A percentile compares a stretch with the other conserved stretches of the same genome.
These are phyloP conservation scores for Xiphophorus hellerii DNA, from an alignment of 2,113 vertebrate genomes.

Conservation along the genomic window DNA sequence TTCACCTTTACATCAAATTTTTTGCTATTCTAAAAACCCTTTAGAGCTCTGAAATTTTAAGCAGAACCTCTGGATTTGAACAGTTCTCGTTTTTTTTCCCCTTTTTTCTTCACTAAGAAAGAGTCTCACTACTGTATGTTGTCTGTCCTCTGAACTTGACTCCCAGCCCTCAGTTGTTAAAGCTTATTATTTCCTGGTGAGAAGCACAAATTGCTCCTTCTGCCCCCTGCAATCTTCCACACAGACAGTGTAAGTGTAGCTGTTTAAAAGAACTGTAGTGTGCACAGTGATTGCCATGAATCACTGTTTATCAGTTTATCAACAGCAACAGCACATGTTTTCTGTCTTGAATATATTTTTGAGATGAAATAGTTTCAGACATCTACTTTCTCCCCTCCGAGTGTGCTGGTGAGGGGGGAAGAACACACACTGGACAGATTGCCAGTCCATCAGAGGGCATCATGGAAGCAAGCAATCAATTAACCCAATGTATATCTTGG, in stretches of 20 bases:
- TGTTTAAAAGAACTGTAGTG: not conserved
- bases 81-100: not conserved
- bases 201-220: conserved; percentile 7
- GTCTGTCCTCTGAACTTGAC: not conserved
- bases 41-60: not conserved
- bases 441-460: not conserved
- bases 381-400: not conserved
- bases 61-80: not conserved
- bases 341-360: not conserved
- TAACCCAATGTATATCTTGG: not conserved
- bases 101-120: not conserved
- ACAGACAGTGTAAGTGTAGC: not conserved
- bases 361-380: not conserved
- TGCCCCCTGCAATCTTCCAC: not conserved
- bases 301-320: not conserved
- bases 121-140: not conserved
- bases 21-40: not conserved
- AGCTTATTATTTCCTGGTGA: conserved; percentile 7
- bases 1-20: conserved; percentile 27
- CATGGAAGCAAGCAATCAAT: not conserved
- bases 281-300: not conserved
- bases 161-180: not conserved
- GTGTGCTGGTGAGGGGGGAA: not conserved
- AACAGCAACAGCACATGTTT: not conserved
- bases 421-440: not conserved